phyloP scores from a whole-genome alignment of 2,113 vertebrate genomes.

The Salvelinus namaycush region DNA sequence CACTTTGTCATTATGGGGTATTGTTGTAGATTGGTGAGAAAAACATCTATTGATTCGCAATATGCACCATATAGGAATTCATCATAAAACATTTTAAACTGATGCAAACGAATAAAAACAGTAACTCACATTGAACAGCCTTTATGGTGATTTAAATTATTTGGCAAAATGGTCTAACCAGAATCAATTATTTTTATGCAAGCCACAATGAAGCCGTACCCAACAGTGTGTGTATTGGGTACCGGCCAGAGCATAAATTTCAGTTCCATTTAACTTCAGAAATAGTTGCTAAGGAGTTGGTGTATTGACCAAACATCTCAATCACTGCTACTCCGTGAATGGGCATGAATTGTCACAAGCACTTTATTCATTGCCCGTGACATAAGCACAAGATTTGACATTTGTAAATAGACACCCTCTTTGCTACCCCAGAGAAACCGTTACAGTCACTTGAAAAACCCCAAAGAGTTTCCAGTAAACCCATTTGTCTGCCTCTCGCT shows the following conservation, averaged over 20 bases:
- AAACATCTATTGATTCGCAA: slow-evolving; percentile 4
- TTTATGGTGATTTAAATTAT: slow-evolving; percentile 56
- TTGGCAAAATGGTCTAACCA: slow-evolving; percentile 50
- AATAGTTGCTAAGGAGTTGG: slow-evolving; percentile 53
- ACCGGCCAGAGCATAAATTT: slow-evolving; percentile 47
- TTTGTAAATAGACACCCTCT: slow-evolving; percentile 54
- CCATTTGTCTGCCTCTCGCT: slow-evolving; percentile 40
- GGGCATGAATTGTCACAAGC: slow-evolving; percentile 37
- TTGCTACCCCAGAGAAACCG: slow-evolving; percentile 38
- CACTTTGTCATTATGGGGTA: too few species aligned
- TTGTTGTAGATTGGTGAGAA: too few species aligned
- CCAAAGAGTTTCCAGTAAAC: slow-evolving; percentile 42
- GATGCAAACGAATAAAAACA: slow-evolving; percentile 34
- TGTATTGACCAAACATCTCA: slow-evolving; percentile 56
- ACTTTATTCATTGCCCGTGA: slow-evolving; percentile 37
- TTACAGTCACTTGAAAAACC: slow-evolving; percentile 43
- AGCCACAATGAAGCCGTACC: slow-evolving; percentile 42
- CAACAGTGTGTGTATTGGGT: slow-evolving; percentile 40
- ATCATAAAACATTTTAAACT: slow-evolving; percentile 49
- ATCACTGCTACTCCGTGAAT: slow-evolving; percentile 48
- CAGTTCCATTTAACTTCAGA: slow-evolving; percentile 54
- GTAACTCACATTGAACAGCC: slow-evolving; percentile 34
- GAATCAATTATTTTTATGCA: slow-evolving; percentile 63
- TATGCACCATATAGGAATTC: slow-evolving; percentile 39
- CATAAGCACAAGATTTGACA: slow-evolving; percentile 56